Evolutionary conservation across 2,113 vertebrate genomes (phyloP).

Genomic region (Gasterosteus aculeatus): DNA sequence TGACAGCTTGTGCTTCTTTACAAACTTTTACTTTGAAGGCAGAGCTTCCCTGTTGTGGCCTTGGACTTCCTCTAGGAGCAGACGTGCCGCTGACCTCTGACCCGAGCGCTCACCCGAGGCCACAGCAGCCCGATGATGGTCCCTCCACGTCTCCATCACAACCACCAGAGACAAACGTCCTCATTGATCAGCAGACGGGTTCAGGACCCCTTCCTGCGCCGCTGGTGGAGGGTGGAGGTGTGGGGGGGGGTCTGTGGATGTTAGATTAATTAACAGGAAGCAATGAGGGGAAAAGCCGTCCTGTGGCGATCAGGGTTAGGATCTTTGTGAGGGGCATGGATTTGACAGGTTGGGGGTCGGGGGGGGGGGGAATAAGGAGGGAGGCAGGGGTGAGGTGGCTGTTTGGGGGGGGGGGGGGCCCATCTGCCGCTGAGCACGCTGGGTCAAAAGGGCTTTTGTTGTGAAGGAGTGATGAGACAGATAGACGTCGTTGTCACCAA

Average conservation of each 20-base stretch:
- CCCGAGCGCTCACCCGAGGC: no score
- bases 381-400: constrained; percentile 13
- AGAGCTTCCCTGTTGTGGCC: no score
- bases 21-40: no score
- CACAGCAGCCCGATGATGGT: no score
- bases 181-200: constrained; percentile 57
- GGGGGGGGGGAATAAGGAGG: constrained; percentile 1
- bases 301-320: constrained; percentile 19
- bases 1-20: no score
- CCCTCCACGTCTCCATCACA: background rate
- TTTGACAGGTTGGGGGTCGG: constrained; percentile 2
- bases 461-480: constrained; percentile 68
- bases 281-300: constrained; percentile 52
- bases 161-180: background rate
- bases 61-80: no score
- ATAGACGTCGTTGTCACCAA: constrained; percentile 66
- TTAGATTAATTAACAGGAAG: constrained; percentile 68
- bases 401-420: background rate
- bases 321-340: constrained; percentile 62
- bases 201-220: constrained; percentile 31
- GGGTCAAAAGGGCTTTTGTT: constrained; percentile 72
- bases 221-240: background rate
- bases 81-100: no score
- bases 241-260: background rate
- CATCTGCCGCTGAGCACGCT: constrained; percentile 70